Evolutionary conservation across 2,888 invertebrate genomes (phyloP).

Genomic region (Odontothrips loti): DNA sequence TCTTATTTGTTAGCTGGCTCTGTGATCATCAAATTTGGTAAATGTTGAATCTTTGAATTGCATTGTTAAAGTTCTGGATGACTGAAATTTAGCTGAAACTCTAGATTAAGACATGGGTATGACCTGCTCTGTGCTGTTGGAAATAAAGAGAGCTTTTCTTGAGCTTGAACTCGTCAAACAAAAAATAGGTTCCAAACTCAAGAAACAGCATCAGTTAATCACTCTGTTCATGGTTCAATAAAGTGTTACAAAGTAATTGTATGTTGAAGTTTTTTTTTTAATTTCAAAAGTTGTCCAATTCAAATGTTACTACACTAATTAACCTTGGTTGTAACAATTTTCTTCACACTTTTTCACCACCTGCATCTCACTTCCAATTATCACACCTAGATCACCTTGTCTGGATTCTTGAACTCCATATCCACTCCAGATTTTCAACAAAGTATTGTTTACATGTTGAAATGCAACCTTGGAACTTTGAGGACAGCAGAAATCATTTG

Average conservation of each 20-base stretch:
- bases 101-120: neutral
- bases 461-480: neutral
- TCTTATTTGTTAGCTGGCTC: neutral
- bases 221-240: neutral
- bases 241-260: slow-evolving; percentile 14
- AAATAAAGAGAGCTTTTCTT: neutral
- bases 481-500: neutral
- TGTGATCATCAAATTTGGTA: neutral
- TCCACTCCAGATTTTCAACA: neutral
- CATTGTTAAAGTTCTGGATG: neutral
- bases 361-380: neutral
- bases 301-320: neutral
- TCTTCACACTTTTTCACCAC: neutral
- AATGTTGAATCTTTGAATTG: neutral
- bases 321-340: neutral
- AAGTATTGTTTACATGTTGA: neutral
- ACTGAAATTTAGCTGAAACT: neutral
- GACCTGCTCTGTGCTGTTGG: neutral
- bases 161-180: neutral
- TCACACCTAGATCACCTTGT: neutral
- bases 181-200: neutral
- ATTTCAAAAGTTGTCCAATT: neutral
- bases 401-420: neutral
- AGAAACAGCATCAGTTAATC: neutral
- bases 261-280: neutral